phyloP scores from a whole-genome alignment of 2,888 invertebrate genomes.

The Oscheius sp. region DNA sequence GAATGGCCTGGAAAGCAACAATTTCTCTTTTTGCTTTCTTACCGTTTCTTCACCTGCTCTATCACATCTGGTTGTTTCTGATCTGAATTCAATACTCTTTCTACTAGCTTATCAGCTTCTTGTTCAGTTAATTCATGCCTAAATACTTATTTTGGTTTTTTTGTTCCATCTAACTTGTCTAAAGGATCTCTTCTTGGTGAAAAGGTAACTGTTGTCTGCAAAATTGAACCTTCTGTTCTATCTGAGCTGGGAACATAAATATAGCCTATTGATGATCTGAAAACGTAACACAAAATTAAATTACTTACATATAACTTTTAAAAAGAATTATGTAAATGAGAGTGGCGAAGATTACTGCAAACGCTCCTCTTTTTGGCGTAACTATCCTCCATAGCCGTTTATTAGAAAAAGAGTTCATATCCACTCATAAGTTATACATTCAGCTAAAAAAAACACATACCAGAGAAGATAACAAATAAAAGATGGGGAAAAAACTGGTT shows the following conservation, averaged over 20 bases:
- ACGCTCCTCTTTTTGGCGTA: conserved; percentile 9
- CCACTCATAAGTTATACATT: background rate
- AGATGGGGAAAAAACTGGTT: background rate
- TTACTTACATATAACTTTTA: conserved; percentile 4
- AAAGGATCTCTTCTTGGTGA: conserved; percentile 21
- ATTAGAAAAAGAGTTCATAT: background rate
- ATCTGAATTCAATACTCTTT: conserved; percentile 12
- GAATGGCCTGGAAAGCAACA: conserved; percentile 14
- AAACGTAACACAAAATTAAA: too few species aligned
- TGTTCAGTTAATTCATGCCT: conserved; percentile 12
- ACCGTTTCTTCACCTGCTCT: background rate
- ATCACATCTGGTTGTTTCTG: background rate
- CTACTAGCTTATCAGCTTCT: conserved; percentile 2
- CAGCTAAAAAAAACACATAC: background rate
- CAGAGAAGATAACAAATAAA: background rate
- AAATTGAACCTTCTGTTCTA: background rate
- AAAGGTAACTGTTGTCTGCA: too few species aligned
- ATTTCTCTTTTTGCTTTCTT: background rate
- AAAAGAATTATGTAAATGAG: conserved; percentile 19
- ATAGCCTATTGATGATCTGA: too few species aligned
- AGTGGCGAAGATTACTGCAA: background rate
- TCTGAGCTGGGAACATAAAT: background rate
- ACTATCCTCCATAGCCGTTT: conserved; percentile 10
- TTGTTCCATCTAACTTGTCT: conserved; percentile 8
- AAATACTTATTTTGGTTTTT: background rate